phyloP scores from a whole-genome alignment of 2,797 vertebrate genomes.

The Gadopsis bispinosus region DNA sequence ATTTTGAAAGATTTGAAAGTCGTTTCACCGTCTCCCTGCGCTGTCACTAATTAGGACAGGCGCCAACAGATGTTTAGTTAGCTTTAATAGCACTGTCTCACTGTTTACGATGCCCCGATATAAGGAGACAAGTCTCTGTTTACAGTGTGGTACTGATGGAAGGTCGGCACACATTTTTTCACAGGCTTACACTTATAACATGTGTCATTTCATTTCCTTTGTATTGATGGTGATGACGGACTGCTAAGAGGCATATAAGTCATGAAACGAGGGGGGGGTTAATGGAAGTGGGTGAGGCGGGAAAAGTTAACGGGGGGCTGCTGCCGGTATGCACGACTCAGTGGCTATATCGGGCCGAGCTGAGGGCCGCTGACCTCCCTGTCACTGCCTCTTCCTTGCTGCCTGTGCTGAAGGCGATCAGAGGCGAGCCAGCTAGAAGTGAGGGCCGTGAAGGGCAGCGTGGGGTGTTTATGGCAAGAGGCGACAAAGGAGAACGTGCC shows the following conservation, averaged over 20 bases:
- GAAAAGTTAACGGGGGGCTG: conserved; percentile 42
- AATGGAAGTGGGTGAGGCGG: conserved; percentile 34
- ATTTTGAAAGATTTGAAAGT: conserved; percentile 25
- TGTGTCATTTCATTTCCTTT: conserved; percentile 1
- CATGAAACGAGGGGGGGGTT: conserved; percentile 34
- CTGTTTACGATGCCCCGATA: conserved; percentile 22
- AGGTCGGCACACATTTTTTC: not conserved
- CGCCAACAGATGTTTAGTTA: conserved; percentile 52
- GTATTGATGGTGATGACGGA: not conserved
- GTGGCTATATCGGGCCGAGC: conserved; percentile 64
- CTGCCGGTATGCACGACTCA: conserved; percentile 26
- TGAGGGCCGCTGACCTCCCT: conserved; percentile 40
- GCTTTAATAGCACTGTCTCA: conserved; percentile 38
- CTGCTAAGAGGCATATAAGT: conserved; percentile 23
- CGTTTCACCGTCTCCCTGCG: conserved; percentile 18
- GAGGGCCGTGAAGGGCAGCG: conserved; percentile 14
- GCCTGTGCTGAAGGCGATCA: conserved; percentile 29
- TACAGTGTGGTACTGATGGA: conserved; percentile 11
- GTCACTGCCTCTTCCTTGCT: conserved; percentile 21
- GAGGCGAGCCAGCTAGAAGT: not conserved
- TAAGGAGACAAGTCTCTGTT: conserved; percentile 46
- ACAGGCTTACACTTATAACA: not conserved
- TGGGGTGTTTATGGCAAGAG: not conserved
- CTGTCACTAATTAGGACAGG: conserved; percentile 46
- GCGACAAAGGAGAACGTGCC: not conserved